Evolutionary conservation across 2,888 invertebrate species (phyloP).

Genomic region (Prostheceraeus crozeri): DNA sequence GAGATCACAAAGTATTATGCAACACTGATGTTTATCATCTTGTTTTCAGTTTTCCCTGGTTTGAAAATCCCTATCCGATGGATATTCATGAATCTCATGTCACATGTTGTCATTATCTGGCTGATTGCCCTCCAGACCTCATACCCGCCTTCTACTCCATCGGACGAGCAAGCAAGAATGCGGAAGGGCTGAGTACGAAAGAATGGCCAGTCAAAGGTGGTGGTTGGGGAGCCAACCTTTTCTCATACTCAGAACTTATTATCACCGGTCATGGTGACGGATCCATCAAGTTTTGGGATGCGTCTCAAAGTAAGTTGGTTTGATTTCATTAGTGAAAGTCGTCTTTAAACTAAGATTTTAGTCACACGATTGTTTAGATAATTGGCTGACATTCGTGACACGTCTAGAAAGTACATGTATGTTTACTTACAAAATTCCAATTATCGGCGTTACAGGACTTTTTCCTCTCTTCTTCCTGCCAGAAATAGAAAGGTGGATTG

Average conservation of each 20-base stretch:
- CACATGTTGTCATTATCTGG: conserved; percentile 89
- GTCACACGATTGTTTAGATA: too few species aligned
- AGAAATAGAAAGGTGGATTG: too few species aligned
- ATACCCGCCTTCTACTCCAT: conserved; percentile 96
- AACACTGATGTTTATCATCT: too few species aligned
- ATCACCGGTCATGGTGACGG: conserved; percentile 99
- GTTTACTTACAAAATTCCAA: too few species aligned
- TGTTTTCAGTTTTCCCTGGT: conserved; percentile 75
- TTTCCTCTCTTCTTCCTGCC: too few species aligned
- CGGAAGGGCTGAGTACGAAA: conserved; percentile 44
- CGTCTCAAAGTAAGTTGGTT: conserved; percentile 63
- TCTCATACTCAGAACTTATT: conserved; percentile 93
- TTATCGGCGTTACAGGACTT: too few species aligned
- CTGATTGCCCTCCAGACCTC: conserved; percentile 93
- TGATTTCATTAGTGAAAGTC: too few species aligned
- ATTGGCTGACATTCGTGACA: too few species aligned
- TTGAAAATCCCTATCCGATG: conserved; percentile 99
- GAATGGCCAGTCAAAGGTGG: conserved; percentile 96
- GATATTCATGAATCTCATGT: conserved; percentile 97
- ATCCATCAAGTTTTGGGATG: conserved; percentile 97
- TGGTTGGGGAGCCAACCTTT: conserved; percentile 85
- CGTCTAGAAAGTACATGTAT: too few species aligned
- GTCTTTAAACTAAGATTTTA: too few species aligned
- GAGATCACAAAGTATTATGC: too few species aligned
- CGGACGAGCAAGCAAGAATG: conserved; percentile 58